Evolutionary conservation across 2,113 vertebrate species (phyloP), one percentile per base, ranked within the genome.

Genomic region (Spea multiplicata): DNA sequence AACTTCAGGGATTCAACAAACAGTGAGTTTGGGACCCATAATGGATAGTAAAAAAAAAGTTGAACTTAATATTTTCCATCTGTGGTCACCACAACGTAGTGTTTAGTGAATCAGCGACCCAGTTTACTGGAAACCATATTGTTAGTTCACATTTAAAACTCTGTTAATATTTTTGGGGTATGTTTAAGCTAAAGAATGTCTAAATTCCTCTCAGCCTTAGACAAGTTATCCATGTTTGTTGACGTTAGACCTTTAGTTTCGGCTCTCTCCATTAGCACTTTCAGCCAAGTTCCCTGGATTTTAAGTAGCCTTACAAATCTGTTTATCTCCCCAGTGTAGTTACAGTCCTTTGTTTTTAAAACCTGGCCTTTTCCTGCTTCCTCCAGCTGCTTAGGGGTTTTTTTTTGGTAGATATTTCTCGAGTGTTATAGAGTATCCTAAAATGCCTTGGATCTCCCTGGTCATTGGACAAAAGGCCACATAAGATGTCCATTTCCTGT

Each of bases 221-320:
- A 6, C n/a, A 64, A 64, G 61, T 17, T 16, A 16, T 71, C 66
- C 6, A 30, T 62, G 16, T 55, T 17, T 16, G 14, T 61, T 13
- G 45, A 61, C 48, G 7, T 67, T n/a, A 14, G 46, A 16, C 45
- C 53, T 12, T 9, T 59, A 12, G 9, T 59, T 9, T 59, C 30
- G 14, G 55, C 55, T 12, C 6, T 13, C n/a, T 64, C 17, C n/a
- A 61, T 12, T 61, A 61, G 46, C 45, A 44, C 16, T 8, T 80
- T 75, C 66, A 81, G 80, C 85, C 69, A 53, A 72, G 16, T 81
- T 74, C 83, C 73, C 83, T 80, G 49, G 4, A 44, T 30, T 64
- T 49, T 68, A 68, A 57, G 50, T 76, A 57, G 75, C 55, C 16
- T 12, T 52, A 57, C 66, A 65, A 62, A 78, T 68, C 57, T 71